Percentiles rank a stretch among this genome's conserved stretches.
Evolutionary conservation across 1,140 invertebrate genomes (phyloP).

Genomic region (Aphaenogaster rudis): DNA sequence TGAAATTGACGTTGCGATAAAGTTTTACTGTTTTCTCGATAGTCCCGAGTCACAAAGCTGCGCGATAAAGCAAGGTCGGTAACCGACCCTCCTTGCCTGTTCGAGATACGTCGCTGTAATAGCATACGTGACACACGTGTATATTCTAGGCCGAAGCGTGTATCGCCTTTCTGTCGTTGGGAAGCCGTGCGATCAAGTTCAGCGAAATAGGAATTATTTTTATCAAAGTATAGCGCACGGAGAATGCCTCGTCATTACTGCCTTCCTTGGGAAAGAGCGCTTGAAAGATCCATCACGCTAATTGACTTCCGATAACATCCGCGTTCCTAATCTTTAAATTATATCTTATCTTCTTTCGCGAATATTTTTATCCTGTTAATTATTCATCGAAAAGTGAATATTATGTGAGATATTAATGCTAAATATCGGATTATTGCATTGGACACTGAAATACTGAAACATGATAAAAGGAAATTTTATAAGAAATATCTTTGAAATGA

Average conservation of each 20-base stretch:
- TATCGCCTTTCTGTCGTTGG: slow-evolving; percentile 50
- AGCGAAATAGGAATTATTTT: slow-evolving; percentile 42
- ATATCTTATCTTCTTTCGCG: neutral
- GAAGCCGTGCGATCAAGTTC: slow-evolving; percentile 30
- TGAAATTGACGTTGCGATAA: slow-evolving; percentile 73
- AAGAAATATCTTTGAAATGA: neutral
- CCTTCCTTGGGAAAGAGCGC: neutral
- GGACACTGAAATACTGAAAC: neutral
- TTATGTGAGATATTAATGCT: neutral
- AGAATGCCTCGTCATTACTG: slow-evolving; percentile 1
- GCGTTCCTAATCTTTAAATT: slow-evolving; percentile 8
- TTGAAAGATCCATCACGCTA: neutral
- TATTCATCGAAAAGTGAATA: neutral
- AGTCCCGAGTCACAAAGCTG: slow-evolving; percentile 70
- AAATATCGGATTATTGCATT: neutral
- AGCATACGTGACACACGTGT: slow-evolving; percentile 58
- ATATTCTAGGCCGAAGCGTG: slow-evolving; percentile 20
- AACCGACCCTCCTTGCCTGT: slow-evolving; percentile 69
- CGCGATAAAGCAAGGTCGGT: slow-evolving; percentile 79
- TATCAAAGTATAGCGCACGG: slow-evolving; percentile 12
- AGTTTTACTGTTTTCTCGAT: slow-evolving; percentile 76
- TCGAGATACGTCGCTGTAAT: slow-evolving; percentile 53
- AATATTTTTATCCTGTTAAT: neutral
- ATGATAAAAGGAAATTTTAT: neutral
- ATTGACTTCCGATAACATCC: slow-evolving; percentile 8